Evolutionary conservation across 2,113 vertebrate species (phyloP).

Genomic region (Cisticola juncidis): DNA sequence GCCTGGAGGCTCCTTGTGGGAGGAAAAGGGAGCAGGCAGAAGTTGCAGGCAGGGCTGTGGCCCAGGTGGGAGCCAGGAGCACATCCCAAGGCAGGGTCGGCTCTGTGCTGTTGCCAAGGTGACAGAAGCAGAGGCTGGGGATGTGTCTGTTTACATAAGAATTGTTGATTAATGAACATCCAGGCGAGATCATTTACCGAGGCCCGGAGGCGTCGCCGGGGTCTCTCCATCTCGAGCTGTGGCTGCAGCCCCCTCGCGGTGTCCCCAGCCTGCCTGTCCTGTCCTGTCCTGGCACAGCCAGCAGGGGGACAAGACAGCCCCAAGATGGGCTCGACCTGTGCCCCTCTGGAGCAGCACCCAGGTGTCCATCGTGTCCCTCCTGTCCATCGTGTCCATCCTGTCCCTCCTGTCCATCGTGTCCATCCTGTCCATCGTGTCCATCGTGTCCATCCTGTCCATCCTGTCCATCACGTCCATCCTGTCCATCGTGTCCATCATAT

Average conservation of each 20-base stretch:
- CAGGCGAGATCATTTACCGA: conserved; percentile 11
- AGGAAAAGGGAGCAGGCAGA: not conserved
- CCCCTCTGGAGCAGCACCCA: not conserved
- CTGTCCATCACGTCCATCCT: too few relatives aligned
- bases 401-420: too few relatives aligned
- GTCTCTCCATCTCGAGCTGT: not conserved
- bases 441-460: too few relatives aligned
- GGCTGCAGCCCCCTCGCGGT: not conserved
- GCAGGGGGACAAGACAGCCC: not conserved
- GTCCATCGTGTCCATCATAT: too few relatives aligned
- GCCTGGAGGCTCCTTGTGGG: not conserved
- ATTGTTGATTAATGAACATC: conserved; percentile 56
- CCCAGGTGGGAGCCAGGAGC: not conserved
- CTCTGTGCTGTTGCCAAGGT: conserved; percentile 43
- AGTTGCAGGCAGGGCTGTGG: not conserved
- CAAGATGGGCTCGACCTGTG: not conserved
- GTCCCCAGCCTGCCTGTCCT: not conserved
- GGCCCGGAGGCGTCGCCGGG: not conserved
- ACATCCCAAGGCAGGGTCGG: not conserved
- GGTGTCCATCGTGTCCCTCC: not conserved
- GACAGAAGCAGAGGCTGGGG: conserved; percentile 5
- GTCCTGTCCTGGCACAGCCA: not conserved
- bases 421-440: too few relatives aligned
- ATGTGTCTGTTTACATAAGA: conserved; percentile 38
- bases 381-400: too few relatives aligned